A percentile compares a stretch with the other conserved stretches of the same genome.
Conservation (phyloP, 2,113 vertebrate species). For the Pungitius pungitius region DNA sequence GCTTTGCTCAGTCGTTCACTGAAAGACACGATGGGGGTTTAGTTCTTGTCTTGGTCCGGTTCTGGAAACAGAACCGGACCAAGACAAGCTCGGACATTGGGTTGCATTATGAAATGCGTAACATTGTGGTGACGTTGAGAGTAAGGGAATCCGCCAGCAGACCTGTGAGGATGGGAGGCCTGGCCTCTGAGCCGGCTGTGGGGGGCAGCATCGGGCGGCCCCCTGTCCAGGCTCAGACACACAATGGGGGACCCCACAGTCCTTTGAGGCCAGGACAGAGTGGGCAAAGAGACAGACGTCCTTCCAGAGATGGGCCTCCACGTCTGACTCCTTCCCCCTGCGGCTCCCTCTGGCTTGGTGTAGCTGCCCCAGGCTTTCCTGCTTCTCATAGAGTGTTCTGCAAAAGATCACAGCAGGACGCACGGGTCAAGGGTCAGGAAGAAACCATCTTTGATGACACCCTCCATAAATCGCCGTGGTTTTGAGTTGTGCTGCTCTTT, state of each 20-base stretch:
- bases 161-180: conserved; percentile 36
- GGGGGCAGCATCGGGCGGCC: background rate
- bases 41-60: too few relatives aligned
- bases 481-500: background rate
- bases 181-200: conserved; percentile 18
- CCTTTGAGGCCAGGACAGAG: conserved; percentile 37
- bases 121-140: background rate
- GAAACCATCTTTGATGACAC: background rate
- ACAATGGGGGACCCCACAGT: conserved; percentile 19
- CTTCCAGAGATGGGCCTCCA: conserved; percentile 13
- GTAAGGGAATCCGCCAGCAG: background rate
- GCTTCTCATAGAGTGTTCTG: conserved; percentile 76
- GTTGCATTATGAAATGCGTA: background rate
- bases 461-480: background rate
- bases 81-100: too few relatives aligned
- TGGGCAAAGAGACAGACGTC: conserved; percentile 35
- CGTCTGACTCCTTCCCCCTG: conserved; percentile 29
- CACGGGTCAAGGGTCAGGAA: background rate
- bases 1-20: conserved; percentile 24
- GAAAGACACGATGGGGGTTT: background rate
- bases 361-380: conserved; percentile 79
- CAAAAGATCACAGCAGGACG: conserved; percentile 5
- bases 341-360: conserved; percentile 41
- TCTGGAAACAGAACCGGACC: too few relatives aligned
- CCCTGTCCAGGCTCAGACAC: conserved; percentile 20